phyloP scores from a whole-genome alignment of 2,113 vertebrate genomes.

The Abramis brama region DNA sequence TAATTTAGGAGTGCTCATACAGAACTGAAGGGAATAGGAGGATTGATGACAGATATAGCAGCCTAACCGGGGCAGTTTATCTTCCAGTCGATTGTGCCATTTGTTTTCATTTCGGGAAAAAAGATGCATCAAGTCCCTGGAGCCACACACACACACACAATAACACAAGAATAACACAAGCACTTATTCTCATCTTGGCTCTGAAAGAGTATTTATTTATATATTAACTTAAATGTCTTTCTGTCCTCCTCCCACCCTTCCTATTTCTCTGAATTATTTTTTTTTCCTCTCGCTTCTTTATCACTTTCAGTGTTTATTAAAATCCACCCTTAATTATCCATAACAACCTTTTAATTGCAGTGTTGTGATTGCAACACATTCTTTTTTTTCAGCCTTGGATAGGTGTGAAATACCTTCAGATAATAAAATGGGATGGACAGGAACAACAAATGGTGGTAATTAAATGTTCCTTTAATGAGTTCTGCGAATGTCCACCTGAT shows the following conservation, averaged over 20 bases:
- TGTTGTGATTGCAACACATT: constrained; percentile 1
- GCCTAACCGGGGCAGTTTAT: constrained; percentile 51
- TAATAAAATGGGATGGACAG: constrained; percentile 32
- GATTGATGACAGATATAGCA: constrained; percentile 50
- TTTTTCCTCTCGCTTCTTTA: not conserved
- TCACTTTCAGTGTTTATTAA: constrained; percentile 31
- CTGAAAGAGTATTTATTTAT: constrained; percentile 18
- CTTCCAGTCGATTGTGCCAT: constrained; percentile 38
- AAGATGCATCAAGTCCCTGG: constrained; percentile 38
- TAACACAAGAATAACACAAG: not conserved
- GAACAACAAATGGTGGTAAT: not conserved
- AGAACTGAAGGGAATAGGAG: constrained; percentile 36
- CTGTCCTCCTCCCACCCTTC: not conserved
- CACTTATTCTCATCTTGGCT: not conserved
- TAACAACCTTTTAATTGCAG: constrained; percentile 16
- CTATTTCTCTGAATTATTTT: not conserved
- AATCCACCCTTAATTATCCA: constrained; percentile 17
- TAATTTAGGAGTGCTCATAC: constrained; percentile 39
- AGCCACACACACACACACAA: not conserved
- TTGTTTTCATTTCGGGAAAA: constrained; percentile 51
- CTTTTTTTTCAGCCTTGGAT: not conserved
- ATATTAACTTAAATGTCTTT: constrained; percentile 23
- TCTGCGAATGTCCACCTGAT: not conserved
- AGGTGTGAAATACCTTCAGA: constrained; percentile 7
- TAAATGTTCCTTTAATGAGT: constrained; percentile 20